Percentiles rank a stretch among this genome's conserved stretches.
Evolutionary conservation across 1,140 invertebrate species (phyloP).

Genomic region (Halotydeus destructor): DNA sequence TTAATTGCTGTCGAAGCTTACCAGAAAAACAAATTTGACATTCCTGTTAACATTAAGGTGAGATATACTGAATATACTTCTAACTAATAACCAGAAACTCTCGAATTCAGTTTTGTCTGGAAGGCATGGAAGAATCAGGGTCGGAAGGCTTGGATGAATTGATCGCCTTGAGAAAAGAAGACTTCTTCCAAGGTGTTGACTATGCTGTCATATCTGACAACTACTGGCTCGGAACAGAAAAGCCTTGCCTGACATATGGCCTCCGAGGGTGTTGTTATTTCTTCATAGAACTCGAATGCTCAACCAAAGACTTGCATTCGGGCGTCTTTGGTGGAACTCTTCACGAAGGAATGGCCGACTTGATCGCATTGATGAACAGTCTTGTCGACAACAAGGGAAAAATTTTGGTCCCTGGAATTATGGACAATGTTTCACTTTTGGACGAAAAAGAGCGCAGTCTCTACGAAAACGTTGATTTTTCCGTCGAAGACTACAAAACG

Average conservation of each 20-base stretch:
- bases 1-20: conserved; percentile 76
- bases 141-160: conserved; percentile 83
- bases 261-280: conserved; percentile 80
- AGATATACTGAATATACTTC: conserved; percentile 1
- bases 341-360: conserved; percentile 67
- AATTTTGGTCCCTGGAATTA: conserved; percentile 55
- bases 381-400: conserved; percentile 60
- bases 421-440: conserved; percentile 49
- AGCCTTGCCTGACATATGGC: conserved; percentile 93
- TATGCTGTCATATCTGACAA: conserved; percentile 97
- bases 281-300: conserved; percentile 65
- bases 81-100: neutral
- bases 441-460: conserved; percentile 48
- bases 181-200: conserved; percentile 62
- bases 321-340: conserved; percentile 72
- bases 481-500: conserved; percentile 46
- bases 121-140: conserved; percentile 96
- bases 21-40: conserved; percentile 39
- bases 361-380: conserved; percentile 59
- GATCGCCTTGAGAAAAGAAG: conserved; percentile 44
- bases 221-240: conserved; percentile 90
- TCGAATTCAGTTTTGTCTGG: conserved; percentile 57
- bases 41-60: conserved; percentile 83
- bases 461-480: conserved; percentile 77
- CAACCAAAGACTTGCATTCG: conserved; percentile 79